These are phyloP conservation scores for Puntigrus tetrazona DNA, from an alignment of 2,113 vertebrate genomes.

Conservation along the genomic window DNA sequence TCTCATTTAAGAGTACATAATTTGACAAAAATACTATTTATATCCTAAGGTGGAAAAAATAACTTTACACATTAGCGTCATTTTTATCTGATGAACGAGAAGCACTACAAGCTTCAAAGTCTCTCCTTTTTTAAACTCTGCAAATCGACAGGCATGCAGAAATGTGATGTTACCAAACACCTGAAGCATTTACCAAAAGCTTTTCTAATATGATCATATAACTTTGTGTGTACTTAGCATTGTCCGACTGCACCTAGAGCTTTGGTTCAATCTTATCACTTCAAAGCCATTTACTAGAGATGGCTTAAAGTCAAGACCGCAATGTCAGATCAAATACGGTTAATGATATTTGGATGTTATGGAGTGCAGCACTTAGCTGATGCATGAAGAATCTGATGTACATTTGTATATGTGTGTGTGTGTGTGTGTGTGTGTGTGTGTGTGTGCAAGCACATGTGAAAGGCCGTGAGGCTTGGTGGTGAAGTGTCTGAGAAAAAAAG, in stretches of 20 bases:
- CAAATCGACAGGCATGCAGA: neutral
- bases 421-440: neutral
- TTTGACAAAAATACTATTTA: neutral
- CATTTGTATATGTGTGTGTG: neutral
- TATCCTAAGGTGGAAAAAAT: neutral
- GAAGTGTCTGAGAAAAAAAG: constrained; percentile 18
- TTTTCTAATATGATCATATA: neutral
- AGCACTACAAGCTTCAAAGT: neutral
- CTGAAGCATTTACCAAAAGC: neutral
- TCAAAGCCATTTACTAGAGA: neutral
- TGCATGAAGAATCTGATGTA: neutral
- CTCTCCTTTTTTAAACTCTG: neutral
- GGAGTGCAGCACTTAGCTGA: constrained; percentile 4
- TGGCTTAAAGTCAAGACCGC: neutral
- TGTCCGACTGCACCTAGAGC: neutral
- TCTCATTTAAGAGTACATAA: neutral
- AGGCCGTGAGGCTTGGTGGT: neutral
- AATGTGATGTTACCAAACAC: neutral
- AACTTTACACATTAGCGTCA: neutral
- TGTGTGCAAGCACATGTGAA: neutral
- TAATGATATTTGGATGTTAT: constrained; percentile 3
- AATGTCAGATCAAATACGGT: neutral
- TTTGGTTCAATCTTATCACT: neutral
- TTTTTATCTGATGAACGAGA: constrained; percentile 2
- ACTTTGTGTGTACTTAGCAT: neutral